These are phyloP conservation scores for Cephus rjabovi DNA, from an alignment of 2,888 invertebrate genomes.

Conservation along the genomic window DNA sequence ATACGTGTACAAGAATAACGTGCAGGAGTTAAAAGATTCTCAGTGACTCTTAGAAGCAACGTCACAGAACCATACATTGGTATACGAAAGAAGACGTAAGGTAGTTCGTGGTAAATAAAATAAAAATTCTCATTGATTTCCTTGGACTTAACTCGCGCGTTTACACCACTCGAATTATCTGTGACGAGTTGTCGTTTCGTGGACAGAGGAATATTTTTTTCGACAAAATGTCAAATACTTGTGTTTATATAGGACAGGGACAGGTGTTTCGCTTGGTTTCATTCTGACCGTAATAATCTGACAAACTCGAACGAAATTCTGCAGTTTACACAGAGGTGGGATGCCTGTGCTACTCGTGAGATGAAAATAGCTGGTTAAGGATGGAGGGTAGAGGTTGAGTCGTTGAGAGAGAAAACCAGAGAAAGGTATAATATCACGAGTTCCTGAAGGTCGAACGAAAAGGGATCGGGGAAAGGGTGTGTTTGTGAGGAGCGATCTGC, in stretches of 20 bases:
- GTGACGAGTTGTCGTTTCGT: background rate
- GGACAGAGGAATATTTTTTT: background rate
- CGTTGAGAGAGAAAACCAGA: background rate
- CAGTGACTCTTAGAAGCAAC: background rate
- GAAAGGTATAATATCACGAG: slow-evolving; percentile 27
- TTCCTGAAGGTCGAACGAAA: slow-evolving; percentile 7
- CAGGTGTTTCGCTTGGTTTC: background rate
- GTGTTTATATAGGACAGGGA: background rate
- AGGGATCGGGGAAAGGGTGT: background rate
- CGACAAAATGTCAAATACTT: background rate
- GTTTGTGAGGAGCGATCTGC: background rate
- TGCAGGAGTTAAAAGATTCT: background rate
- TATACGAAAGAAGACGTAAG: background rate
- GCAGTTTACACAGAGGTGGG: slow-evolving; percentile 3
- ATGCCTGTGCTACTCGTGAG: background rate
- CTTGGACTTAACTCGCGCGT: background rate
- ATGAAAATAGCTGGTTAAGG: slow-evolving; percentile 9
- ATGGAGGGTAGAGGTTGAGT: background rate
- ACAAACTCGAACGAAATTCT: slow-evolving; percentile 29
- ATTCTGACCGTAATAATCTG: slow-evolving; percentile 37
- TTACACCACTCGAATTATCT: too few species aligned
- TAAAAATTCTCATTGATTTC: background rate
- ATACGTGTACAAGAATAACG: background rate
- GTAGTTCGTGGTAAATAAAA: background rate
- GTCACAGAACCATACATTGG: background rate